Percentiles rank a stretch among this genome's conserved stretches.
Evolutionary conservation across 2,797 vertebrate species (phyloP).

Genomic region (Malacoraja senta): DNA sequence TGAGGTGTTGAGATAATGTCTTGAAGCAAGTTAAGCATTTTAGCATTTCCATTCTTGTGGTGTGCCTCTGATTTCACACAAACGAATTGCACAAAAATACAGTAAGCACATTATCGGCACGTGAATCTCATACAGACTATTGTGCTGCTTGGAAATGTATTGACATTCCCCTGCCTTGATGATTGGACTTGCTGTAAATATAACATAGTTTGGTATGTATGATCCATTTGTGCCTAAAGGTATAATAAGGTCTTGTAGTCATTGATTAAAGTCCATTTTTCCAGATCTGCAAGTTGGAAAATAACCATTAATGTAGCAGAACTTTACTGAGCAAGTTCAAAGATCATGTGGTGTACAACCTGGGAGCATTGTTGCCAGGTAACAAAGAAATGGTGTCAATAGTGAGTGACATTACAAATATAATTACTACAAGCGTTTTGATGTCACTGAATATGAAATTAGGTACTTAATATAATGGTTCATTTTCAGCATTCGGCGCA

Average conservation of each 20-base stretch:
- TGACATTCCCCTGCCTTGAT: conserved; percentile 28
- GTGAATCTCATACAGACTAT: neutral
- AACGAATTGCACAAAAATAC: neutral
- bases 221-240: conserved; percentile 48
- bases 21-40: neutral
- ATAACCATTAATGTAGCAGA: conserved; percentile 52
- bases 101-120: neutral
- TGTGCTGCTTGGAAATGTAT: neutral
- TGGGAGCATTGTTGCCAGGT: neutral
- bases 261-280: conserved; percentile 58
- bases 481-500: neutral
- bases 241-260: conserved; percentile 49
- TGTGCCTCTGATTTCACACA: neutral
- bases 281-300: conserved; percentile 56
- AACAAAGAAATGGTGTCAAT: neutral
- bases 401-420: neutral
- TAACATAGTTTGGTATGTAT: conserved; percentile 42
- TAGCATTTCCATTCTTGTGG: neutral
- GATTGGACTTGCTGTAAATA: conserved; percentile 43
- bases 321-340: conserved; percentile 40
- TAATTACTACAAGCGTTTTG: neutral
- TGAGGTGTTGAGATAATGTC: neutral
- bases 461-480: neutral
- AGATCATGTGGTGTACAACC: conserved; percentile 8
- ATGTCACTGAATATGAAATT: neutral